Evolutionary conservation across 1,140 invertebrate species (phyloP).

Genomic region (Papilio polytes): DNA sequence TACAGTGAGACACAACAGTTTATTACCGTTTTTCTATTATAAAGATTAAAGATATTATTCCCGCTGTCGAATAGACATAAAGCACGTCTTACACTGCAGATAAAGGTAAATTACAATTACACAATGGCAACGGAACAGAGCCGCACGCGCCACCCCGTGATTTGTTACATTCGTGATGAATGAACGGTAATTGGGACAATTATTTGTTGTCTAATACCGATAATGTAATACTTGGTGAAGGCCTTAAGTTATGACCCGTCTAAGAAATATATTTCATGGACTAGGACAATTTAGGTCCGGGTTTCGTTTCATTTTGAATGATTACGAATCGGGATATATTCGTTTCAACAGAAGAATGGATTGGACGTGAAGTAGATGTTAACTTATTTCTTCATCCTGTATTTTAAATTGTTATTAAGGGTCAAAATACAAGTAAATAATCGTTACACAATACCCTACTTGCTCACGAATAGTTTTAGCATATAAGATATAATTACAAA

Average conservation of each 20-base stretch:
- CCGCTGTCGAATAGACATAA: slow-evolving; percentile 57
- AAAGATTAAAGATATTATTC: slow-evolving; percentile 35
- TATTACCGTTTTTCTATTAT: slow-evolving; percentile 17
- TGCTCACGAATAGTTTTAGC: background rate
- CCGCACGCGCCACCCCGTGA: slow-evolving; percentile 27
- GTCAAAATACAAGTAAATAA: slow-evolving; percentile 6
- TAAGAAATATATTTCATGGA: background rate
- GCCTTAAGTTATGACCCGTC: background rate
- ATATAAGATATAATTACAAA: slow-evolving; percentile 7
- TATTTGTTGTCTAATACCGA: slow-evolving; percentile 34
- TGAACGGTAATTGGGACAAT: slow-evolving; percentile 31
- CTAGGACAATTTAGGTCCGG: background rate
- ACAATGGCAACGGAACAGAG: slow-evolving; percentile 17
- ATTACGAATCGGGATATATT: too few species aligned
- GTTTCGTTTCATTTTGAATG: background rate
- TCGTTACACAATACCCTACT: background rate
- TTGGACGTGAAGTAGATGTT: too few species aligned
- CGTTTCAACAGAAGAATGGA: too few species aligned
- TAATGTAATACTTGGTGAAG: slow-evolving; percentile 33
- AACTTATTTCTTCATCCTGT: too few species aligned
- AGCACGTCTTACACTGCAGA: slow-evolving; percentile 44
- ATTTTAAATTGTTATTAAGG: background rate
- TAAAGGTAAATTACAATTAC: slow-evolving; percentile 37
- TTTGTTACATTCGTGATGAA: slow-evolving; percentile 36
- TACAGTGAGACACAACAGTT: background rate